These are phyloP conservation scores for Holothuria glaberrima DNA, from an alignment of 35 echinoderm and acorn worm genomes.

Conservation along the genomic window DNA sequence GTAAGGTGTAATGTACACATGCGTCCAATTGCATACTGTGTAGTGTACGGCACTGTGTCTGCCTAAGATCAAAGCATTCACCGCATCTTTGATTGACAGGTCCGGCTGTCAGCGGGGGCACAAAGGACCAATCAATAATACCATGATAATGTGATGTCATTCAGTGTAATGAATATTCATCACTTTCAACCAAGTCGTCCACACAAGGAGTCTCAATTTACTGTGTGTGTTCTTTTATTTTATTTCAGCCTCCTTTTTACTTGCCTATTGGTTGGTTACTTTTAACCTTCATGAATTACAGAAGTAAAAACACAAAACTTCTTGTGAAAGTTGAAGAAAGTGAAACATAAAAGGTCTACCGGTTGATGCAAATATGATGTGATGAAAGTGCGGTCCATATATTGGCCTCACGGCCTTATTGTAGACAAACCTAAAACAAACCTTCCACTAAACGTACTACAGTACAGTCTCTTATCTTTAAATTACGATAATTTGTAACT, in stretches of 20 bases:
- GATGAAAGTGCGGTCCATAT: no score
- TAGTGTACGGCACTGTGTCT: constrained; percentile 57
- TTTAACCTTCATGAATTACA: no score
- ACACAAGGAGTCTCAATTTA: no score
- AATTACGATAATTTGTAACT: no score
- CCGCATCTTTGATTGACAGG: constrained; percentile 66
- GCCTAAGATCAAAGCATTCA: constrained; percentile 57
- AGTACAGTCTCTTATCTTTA: no score
- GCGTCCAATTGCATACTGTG: constrained; percentile 42
- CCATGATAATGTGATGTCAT: constrained; percentile 64
- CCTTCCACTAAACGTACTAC: no score
- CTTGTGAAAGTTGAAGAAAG: neutral
- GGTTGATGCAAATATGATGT: no score
- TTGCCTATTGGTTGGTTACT: no score
- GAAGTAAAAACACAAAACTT: neutral
- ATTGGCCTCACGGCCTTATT: no score
- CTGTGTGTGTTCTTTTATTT: neutral
- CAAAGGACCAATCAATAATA: constrained; percentile 71
- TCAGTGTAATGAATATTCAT: constrained; percentile 4
- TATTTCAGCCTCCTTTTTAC: neutral
- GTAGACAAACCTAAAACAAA: no score
- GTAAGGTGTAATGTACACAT: constrained; percentile 57
- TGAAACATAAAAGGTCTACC: neutral
- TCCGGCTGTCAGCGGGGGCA: constrained; percentile 68
- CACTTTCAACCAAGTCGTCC: neutral